phyloP scores from a whole-genome alignment of 1,140 invertebrate genomes.

The Pissodes strobi region DNA sequence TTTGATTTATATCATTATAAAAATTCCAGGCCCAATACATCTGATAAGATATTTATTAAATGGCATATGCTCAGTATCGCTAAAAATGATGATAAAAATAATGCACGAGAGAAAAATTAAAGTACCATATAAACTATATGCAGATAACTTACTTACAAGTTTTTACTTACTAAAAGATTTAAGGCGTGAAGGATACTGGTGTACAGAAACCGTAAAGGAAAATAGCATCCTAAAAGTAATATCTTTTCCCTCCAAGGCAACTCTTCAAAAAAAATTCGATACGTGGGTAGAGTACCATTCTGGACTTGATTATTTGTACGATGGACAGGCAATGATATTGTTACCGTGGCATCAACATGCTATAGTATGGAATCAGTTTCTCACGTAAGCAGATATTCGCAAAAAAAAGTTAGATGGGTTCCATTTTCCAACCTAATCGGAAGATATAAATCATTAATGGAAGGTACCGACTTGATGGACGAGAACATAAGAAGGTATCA shows the following conservation, averaged over 20 bases:
- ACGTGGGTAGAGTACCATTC: conserved; percentile 19
- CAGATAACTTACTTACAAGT: conserved; percentile 49
- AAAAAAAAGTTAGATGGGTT: conserved; percentile 44
- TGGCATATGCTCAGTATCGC: conserved; percentile 41
- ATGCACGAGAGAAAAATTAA: conserved; percentile 26
- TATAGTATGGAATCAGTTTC: conserved; percentile 43
- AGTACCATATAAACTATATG: conserved; percentile 39
- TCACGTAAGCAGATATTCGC: conserved; percentile 44
- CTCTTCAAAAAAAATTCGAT: conserved; percentile 7
- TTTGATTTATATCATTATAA: conserved; percentile 50
- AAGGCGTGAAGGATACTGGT: too few relatives aligned
- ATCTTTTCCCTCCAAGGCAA: conserved; percentile 2
- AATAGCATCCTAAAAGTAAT: conserved; percentile 31
- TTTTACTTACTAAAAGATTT: conserved; percentile 39
- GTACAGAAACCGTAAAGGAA: too few relatives aligned
- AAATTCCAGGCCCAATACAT: conserved; percentile 24
- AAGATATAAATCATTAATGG: conserved; percentile 50
- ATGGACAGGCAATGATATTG: conserved; percentile 48
- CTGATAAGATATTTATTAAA: conserved; percentile 39
- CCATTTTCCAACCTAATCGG: conserved; percentile 36
- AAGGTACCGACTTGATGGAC: conserved; percentile 52
- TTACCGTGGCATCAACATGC: conserved; percentile 44
- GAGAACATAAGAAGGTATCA: conserved; percentile 51
- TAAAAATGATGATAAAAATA: conserved; percentile 39
- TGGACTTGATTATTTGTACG: conserved; percentile 35